These are phyloP conservation scores for Tetrao urogallus DNA, from an alignment of 2,113 vertebrate species.

Conservation along the genomic window DNA sequence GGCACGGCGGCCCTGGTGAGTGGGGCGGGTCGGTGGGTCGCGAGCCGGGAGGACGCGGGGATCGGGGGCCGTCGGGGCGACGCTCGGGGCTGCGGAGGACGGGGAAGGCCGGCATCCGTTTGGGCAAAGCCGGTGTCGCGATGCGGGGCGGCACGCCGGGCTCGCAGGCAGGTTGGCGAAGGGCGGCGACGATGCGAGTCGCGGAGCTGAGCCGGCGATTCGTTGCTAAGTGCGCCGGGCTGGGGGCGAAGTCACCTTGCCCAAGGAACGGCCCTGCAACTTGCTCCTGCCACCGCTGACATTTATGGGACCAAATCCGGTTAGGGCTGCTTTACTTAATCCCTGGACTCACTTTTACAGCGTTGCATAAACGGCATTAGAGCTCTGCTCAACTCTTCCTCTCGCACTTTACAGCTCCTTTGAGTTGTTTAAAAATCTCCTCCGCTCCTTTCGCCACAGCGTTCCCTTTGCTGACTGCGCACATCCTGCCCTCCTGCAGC, in stretches of 20 bases:
- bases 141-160: accelerated
- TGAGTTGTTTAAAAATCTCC: not conserved
- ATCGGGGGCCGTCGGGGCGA: not conserved
- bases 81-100: not conserved
- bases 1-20: slow-evolving; percentile 56
- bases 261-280: not conserved
- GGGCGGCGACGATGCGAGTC: not conserved
- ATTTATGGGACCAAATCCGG: slow-evolving; percentile 32
- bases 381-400: not conserved
- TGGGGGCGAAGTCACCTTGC: slow-evolving; percentile 18
- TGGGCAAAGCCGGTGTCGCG: not conserved
- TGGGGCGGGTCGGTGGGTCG: too few species aligned
- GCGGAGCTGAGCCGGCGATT: not conserved
- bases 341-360: not conserved
- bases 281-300: not conserved
- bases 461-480: not conserved
- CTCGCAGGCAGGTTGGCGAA: not conserved
- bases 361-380: slow-evolving; percentile 32
- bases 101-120: not conserved
- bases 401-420: not conserved
- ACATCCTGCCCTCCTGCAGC: not conserved
- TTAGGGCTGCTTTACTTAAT: slow-evolving; percentile 56
- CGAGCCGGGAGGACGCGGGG: too few species aligned
- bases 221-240: not conserved
- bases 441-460: not conserved